A percentile compares a stretch with the other conserved stretches of the same genome.
Conservation (phyloP, 1,140 invertebrate genomes). For the Drosophila saltans region DNA sequence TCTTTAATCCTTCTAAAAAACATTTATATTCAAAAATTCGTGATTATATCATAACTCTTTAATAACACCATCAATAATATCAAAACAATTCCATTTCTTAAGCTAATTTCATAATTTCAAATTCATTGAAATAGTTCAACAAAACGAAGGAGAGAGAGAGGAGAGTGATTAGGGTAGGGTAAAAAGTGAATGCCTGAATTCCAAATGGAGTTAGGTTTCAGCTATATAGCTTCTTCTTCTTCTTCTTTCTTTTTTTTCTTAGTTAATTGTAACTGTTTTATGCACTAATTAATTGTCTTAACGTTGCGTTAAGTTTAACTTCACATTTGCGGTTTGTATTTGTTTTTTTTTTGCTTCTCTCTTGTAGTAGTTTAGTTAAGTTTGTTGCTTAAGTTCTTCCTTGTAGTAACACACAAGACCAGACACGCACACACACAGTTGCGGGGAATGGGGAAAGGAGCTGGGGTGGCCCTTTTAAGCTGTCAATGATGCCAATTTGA, state of each 20-base stretch:
- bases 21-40: not conserved
- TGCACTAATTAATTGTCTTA: conserved; percentile 80
- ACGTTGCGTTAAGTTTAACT: conserved; percentile 44
- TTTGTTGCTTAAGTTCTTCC: conserved; percentile 76
- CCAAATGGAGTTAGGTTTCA: conserved; percentile 13
- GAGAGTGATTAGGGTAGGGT: conserved; percentile 18
- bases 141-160: not conserved
- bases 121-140: not conserved
- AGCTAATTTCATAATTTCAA: conserved; percentile 59
- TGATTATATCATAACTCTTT: not conserved
- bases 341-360: conserved; percentile 17
- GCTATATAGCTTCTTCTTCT: conserved; percentile 36
- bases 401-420: conserved; percentile 4
- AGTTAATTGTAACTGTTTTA: conserved; percentile 76
- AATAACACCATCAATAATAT: conserved; percentile 1
- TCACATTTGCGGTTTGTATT: conserved; percentile 20
- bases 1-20: too few relatives aligned
- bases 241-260: conserved; percentile 39
- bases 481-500: conserved; percentile 11
- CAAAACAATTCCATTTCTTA: not conserved
- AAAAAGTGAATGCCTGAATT: conserved; percentile 67
- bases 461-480: not conserved
- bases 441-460: conserved; percentile 14
- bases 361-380: conserved; percentile 32
- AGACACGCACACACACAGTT: conserved; percentile 28